phyloP scores from a whole-genome alignment of 1,140 invertebrate species.

The Pseudomyrmex concolor region DNA sequence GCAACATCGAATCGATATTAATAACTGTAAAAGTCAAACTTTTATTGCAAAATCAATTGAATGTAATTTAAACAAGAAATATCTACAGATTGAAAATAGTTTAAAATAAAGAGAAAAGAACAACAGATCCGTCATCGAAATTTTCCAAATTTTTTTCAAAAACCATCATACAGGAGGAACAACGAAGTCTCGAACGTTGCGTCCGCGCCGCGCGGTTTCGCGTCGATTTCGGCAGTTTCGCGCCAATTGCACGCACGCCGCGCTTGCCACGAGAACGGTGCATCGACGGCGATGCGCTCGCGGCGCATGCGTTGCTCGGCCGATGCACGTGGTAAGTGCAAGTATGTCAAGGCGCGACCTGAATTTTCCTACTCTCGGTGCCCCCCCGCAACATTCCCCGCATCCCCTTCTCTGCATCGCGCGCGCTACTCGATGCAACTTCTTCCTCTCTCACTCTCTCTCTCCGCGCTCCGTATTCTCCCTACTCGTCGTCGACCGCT shows the following conservation, averaged over 20 bases:
- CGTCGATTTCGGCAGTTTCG: slow-evolving; percentile 16
- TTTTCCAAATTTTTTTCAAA: too few species aligned
- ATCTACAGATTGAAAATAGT: too few species aligned
- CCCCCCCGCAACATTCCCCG: slow-evolving; percentile 57
- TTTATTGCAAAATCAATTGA: too few species aligned
- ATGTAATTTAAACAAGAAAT: too few species aligned
- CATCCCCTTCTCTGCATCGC: slow-evolving; percentile 42
- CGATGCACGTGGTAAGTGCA: slow-evolving; percentile 85
- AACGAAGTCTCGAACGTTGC: background rate
- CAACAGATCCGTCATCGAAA: too few species aligned
- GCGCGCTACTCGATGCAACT: slow-evolving; percentile 64
- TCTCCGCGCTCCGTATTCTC: background rate
- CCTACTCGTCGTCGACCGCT: slow-evolving; percentile 8
- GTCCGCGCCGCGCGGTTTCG: background rate
- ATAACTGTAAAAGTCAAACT: background rate
- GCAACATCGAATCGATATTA: slow-evolving; percentile 31
- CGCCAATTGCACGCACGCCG: slow-evolving; percentile 39
- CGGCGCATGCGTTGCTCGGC: slow-evolving; percentile 79
- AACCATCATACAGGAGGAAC: background rate
- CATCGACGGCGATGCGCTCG: slow-evolving; percentile 60
- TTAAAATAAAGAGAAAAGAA: too few species aligned
- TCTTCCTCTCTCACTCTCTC: background rate
- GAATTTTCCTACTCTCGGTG: slow-evolving; percentile 84
- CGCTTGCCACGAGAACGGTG: slow-evolving; percentile 49
- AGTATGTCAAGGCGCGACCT: slow-evolving; percentile 86